Percentiles rank a stretch among this genome's conserved stretches.
phyloP scores from a whole-genome alignment of 2,888 invertebrate species.

The Pyralis farinalis region DNA sequence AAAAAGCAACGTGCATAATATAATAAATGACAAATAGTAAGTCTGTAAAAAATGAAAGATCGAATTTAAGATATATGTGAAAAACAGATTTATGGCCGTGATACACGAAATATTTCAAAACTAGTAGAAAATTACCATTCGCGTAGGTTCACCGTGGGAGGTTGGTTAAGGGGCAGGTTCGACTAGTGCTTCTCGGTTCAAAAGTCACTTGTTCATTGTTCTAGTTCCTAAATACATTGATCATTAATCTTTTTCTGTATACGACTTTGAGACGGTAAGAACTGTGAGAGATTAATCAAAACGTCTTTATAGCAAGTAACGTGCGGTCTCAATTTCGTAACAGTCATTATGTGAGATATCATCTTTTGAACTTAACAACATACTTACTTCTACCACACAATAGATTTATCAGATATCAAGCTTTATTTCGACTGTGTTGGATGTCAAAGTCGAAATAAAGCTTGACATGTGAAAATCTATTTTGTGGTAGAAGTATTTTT shows the following conservation, averaged over 20 bases:
- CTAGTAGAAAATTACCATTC: constrained; percentile 6
- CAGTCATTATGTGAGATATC: too few species aligned
- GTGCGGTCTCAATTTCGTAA: neutral
- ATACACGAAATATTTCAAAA: constrained; percentile 7
- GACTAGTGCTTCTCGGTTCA: neutral
- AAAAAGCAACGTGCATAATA: too few species aligned
- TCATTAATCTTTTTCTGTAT: constrained; percentile 1
- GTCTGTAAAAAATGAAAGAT: too few species aligned
- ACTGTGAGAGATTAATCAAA: neutral
- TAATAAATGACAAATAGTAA: too few species aligned
- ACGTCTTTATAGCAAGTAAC: neutral
- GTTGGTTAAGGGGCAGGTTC: constrained; percentile 1
- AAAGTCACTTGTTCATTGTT: constrained; percentile 1
- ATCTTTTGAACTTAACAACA: neutral
- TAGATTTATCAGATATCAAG: too few species aligned
- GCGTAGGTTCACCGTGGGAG: constrained; percentile 10
- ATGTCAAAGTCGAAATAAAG: too few species aligned
- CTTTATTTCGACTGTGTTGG: too few species aligned
- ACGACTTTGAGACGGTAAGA: neutral
- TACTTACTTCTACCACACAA: too few species aligned
- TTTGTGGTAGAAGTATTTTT: too few species aligned
- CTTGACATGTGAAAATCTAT: too few species aligned
- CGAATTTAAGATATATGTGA: constrained; percentile 1
- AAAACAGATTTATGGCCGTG: neutral
- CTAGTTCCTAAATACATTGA: neutral